Conservation (phyloP, 2,113 vertebrate genomes). For the Scomber colias region DNA sequence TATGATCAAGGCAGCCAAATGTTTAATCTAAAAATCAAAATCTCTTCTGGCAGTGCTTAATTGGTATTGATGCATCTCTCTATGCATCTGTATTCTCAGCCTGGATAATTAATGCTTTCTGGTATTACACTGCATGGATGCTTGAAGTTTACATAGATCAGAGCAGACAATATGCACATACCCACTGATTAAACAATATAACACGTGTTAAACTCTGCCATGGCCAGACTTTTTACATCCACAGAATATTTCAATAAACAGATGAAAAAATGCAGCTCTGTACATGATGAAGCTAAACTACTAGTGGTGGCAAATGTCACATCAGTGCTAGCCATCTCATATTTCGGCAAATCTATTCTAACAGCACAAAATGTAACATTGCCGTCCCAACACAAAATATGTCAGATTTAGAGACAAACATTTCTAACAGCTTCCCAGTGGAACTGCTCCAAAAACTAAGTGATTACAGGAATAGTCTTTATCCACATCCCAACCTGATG, state of each 20-base stretch:
- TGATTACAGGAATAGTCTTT: slow-evolving; percentile 70
- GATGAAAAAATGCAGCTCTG: slow-evolving; percentile 24
- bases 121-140: slow-evolving; percentile 31
- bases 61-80: slow-evolving; percentile 52
- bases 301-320: slow-evolving; percentile 5
- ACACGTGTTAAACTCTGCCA: slow-evolving; percentile 35
- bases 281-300: neutral
- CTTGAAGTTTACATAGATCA: slow-evolving; percentile 33
- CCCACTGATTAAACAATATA: slow-evolving; percentile 26
- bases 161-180: slow-evolving; percentile 43
- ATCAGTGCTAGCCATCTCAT: neutral
- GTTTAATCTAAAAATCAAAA: slow-evolving; percentile 14
- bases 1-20: neutral
- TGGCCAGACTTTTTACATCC: slow-evolving; percentile 27
- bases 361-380: slow-evolving; percentile 13
- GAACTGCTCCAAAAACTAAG: slow-evolving; percentile 70
- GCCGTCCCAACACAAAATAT: slow-evolving; percentile 3
- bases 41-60: slow-evolving; percentile 2
- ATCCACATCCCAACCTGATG: slow-evolving; percentile 52
- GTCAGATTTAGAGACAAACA: slow-evolving; percentile 41
- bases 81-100: slow-evolving; percentile 10
- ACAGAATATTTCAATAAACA: slow-evolving; percentile 38
- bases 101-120: slow-evolving; percentile 34
- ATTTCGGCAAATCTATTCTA: slow-evolving; percentile 13
- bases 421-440: slow-evolving; percentile 47